Evolutionary conservation across 1,140 invertebrate genomes (phyloP).

Genomic region (Ceratosolen solmsi): DNA sequence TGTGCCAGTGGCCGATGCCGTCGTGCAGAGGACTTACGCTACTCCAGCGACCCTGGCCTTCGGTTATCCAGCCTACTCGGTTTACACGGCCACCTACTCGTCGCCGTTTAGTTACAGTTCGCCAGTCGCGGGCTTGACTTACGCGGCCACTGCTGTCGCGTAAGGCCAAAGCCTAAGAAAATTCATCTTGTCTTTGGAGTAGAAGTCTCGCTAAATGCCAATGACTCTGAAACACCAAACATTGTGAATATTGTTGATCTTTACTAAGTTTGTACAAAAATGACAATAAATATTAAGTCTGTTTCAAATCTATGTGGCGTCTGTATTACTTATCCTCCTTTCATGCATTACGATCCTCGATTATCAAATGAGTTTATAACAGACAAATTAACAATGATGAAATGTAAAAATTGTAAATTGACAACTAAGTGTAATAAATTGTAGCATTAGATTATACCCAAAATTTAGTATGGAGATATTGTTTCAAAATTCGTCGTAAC

Average conservation of each 20-base stretch:
- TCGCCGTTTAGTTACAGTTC: slow-evolving; percentile 65
- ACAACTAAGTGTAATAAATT: too few relatives aligned
- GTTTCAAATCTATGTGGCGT: background rate
- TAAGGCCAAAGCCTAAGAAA: slow-evolving; percentile 53
- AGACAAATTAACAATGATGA: too few relatives aligned
- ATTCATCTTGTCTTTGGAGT: background rate
- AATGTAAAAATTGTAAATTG: too few relatives aligned
- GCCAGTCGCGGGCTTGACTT: slow-evolving; percentile 61
- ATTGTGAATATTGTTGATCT: background rate
- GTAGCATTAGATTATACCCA: too few relatives aligned
- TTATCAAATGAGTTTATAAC: too few relatives aligned
- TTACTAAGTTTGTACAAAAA: slow-evolving; percentile 23
- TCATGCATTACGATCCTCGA: background rate
- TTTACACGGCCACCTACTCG: slow-evolving; percentile 64
- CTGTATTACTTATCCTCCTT: background rate
- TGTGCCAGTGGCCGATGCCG: background rate
- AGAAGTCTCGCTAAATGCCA: background rate
- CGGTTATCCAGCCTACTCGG: slow-evolving; percentile 63
- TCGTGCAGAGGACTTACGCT: background rate
- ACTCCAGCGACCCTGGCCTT: slow-evolving; percentile 51
- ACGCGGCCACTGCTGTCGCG: slow-evolving; percentile 57
- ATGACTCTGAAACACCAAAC: background rate
- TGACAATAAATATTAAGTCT: slow-evolving; percentile 39
- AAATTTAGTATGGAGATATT: too few relatives aligned
- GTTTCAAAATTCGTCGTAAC: too few relatives aligned